phyloP scores from a whole-genome alignment of 2,113 vertebrate species.

The Myxocyprinus asiaticus region DNA sequence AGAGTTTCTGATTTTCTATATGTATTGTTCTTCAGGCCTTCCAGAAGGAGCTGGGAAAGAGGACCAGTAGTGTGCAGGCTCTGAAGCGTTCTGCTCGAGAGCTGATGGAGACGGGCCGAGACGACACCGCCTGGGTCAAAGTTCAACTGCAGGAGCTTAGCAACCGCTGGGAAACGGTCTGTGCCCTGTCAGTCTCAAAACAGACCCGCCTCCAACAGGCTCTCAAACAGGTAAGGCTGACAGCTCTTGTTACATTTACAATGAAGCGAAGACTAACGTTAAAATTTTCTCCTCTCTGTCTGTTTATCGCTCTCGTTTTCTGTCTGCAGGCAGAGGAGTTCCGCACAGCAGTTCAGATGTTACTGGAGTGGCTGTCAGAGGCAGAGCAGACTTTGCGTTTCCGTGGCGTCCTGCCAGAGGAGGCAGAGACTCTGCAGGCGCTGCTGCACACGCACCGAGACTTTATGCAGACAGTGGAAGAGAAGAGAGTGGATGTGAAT shows the following conservation, averaged over 20 bases:
- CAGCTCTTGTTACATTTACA: constrained; percentile 57
- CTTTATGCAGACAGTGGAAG: constrained; percentile 98
- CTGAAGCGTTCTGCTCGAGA: constrained; percentile 94
- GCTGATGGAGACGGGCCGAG: constrained; percentile 89
- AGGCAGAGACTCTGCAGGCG: constrained; percentile 86
- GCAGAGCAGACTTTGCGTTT: constrained; percentile 96
- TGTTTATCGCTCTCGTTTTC: not conserved
- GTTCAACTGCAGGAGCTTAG: constrained; percentile 96
- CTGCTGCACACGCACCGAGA: constrained; percentile 89
- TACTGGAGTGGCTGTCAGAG: constrained; percentile 97
- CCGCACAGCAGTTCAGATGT: constrained; percentile 84
- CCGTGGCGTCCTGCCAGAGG: constrained; percentile 92
- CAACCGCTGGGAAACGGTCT: constrained; percentile 96
- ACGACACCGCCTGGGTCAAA: constrained; percentile 96
- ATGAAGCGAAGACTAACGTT: constrained; percentile 51
- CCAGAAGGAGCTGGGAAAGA: constrained; percentile 96
- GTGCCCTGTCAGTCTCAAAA: constrained; percentile 92
- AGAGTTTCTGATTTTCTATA: not conserved
- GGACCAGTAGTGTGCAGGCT: constrained; percentile 90
- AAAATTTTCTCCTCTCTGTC: not conserved
- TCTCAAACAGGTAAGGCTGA: constrained; percentile 86
- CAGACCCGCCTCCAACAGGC: constrained; percentile 92
- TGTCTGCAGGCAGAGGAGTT: constrained; percentile 91
- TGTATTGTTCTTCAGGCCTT: constrained; percentile 79
- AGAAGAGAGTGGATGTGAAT: constrained; percentile 88